These are phyloP conservation scores for Tachina lurida DNA, from an alignment of 2,888 invertebrate genomes.

Conservation along the genomic window DNA sequence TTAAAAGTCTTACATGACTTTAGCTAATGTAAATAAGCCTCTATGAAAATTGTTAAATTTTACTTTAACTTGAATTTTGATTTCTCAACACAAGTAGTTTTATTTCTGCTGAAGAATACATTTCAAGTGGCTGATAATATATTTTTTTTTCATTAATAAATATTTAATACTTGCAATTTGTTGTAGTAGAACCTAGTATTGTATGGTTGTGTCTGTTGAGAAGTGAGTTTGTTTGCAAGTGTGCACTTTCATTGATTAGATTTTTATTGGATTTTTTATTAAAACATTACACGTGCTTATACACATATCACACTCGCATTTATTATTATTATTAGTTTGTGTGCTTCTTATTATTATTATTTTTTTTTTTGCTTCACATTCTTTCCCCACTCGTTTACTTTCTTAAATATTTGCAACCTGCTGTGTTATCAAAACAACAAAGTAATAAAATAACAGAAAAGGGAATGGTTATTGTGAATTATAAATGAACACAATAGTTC, in stretches of 20 bases:
- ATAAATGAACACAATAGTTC: neutral
- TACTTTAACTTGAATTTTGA: conserved; percentile 8
- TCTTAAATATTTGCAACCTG: neutral
- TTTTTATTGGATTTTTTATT: conserved; percentile 54
- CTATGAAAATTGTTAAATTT: neutral
- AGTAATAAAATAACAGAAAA: neutral
- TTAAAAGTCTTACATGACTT: neutral
- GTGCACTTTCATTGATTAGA: conserved; percentile 49
- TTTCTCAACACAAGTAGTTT: neutral
- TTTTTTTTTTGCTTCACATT: neutral
- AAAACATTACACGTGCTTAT: conserved; percentile 53
- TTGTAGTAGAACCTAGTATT: neutral
- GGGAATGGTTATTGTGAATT: neutral
- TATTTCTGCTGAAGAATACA: neutral
- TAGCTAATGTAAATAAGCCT: neutral
- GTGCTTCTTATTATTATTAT: neutral
- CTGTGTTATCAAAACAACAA: neutral
- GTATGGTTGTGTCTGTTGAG: no score
- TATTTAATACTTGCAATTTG: conserved; percentile 18
- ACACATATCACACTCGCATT: neutral
- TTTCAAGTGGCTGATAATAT: neutral
- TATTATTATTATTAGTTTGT: neutral
- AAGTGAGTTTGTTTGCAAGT: conserved; percentile 15
- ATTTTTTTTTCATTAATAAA: conserved; percentile 6
- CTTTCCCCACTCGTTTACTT: neutral